Evolutionary conservation across 2,888 invertebrate species (phyloP).

Genomic region (Thera obeliscata): DNA sequence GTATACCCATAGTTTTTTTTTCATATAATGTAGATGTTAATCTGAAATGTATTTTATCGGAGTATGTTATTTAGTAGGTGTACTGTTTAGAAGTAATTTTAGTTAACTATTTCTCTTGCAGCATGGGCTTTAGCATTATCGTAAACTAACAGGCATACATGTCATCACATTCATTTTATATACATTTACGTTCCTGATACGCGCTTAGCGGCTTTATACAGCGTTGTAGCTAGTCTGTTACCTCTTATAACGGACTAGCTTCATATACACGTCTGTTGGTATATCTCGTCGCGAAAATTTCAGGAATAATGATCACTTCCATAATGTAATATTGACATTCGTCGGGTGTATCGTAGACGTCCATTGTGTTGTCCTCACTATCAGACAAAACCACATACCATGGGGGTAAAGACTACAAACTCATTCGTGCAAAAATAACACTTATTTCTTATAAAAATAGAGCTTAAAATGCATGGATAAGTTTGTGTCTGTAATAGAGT

Average conservation of each 20-base stretch:
- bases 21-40: constrained; percentile 1
- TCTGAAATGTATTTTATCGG: constrained; percentile 5
- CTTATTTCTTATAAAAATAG: constrained; percentile 24
- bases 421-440: constrained; percentile 51
- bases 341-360: constrained; percentile 57
- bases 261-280: constrained; percentile 13
- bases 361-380: constrained; percentile 74
- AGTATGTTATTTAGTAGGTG: constrained; percentile 15
- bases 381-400: constrained; percentile 61
- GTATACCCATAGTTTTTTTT: too few species aligned
- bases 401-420: constrained; percentile 50
- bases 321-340: constrained; percentile 44
- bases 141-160: constrained; percentile 49
- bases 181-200: constrained; percentile 35
- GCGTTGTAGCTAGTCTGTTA: background rate
- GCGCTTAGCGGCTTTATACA: constrained; percentile 36
- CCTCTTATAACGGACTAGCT: background rate
- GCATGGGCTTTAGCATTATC: constrained; percentile 64
- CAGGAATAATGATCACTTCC: constrained; percentile 22
- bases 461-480: constrained; percentile 52
- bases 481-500: constrained; percentile 61
- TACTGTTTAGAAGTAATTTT: constrained; percentile 29
- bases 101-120: constrained; percentile 51
- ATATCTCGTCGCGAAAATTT: constrained; percentile 19
- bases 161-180: constrained; percentile 38